Evolutionary conservation across 2,113 vertebrate species (phyloP), one percentile per base, ranked within the genome.

Genomic region (Campylomormyrus tamandua): DNA sequence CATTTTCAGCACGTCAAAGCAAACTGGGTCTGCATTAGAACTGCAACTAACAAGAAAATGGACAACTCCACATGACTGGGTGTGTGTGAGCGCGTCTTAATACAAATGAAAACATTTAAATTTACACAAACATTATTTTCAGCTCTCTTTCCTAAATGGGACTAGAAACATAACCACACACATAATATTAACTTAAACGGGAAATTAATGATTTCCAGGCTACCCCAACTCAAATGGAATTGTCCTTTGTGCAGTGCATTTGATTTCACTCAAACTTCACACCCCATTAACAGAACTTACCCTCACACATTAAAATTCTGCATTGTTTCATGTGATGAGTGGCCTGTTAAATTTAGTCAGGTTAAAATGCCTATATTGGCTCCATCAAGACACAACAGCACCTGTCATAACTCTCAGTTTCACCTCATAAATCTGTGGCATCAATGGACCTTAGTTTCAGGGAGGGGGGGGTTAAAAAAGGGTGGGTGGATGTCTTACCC

Each of bases 401-500:
- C 24, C 27, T 80, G 48, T 77, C 42, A 66, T 27, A 35, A 87
- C 27, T 24, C 83, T 15, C 5, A 35, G 2, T 56, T 31, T 70
- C n/a, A 85, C 3, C 31, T 77, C 39, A 58, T 39, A 89, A 90
- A 56, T 13, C 24, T 70, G 17, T 4, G 5, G 17, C 42, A 46
- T 11, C n/a, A 35, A 74, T n/a, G 45, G 13, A 46, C n/a, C 56
- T 13, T 45, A 13, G n/a, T 83, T 39, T 50, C 0, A 56, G 13
- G 56, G 0, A 31, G 3, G 27, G 19, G 5, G 90, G 2, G 31
- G 62, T 3, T 39, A 13, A 66, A 52, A 88, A 70, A 66, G 66
- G 10, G 52, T 53, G 52, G 17, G 52, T 5, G 52, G 4, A 19
- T 53, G 2, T 83, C 97, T 96, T 96, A 99, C 98, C 98, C 97